A percentile compares a stretch with the other conserved stretches of the same genome.
Conservation (phyloP, 1,140 invertebrate species). For the Nasonia giraulti region DNA sequence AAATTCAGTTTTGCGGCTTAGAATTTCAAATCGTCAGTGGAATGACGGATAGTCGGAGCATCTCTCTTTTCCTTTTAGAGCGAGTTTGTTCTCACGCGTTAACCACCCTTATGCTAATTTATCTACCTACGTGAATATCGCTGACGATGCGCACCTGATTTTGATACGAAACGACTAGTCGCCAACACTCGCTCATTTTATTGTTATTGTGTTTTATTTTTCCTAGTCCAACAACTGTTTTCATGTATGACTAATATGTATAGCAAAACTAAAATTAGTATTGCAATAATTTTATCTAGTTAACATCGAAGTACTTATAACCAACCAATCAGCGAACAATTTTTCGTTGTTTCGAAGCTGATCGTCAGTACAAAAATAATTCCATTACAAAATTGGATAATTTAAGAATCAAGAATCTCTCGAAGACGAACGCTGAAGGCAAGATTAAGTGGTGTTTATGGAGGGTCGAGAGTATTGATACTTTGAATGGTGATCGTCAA, state of each 20-base stretch:
- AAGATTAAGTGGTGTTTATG: background rate
- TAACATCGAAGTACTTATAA: too few species aligned
- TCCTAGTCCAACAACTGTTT: background rate
- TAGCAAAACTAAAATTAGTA: background rate
- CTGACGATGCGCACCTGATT: slow-evolving; percentile 41
- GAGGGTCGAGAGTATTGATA: slow-evolving; percentile 24
- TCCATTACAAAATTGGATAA: background rate
- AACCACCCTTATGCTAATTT: slow-evolving; percentile 55
- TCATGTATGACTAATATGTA: too few species aligned
- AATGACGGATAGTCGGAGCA: slow-evolving; percentile 45
- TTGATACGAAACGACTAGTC: slow-evolving; percentile 38
- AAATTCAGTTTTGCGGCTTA: slow-evolving; percentile 51
- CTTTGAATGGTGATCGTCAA: slow-evolving; percentile 57
- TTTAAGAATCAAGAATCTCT: background rate
- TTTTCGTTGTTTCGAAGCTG: too few species aligned
- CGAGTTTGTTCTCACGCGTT: slow-evolving; percentile 52
- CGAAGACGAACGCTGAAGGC: background rate
- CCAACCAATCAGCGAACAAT: too few species aligned
- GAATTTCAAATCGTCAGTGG: slow-evolving; percentile 50
- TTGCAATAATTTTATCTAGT: background rate
- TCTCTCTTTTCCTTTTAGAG: slow-evolving; percentile 42
- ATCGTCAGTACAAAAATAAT: background rate
- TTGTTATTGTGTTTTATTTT: background rate
- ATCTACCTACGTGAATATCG: slow-evolving; percentile 48
- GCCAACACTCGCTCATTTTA: slow-evolving; percentile 7